Evolutionary conservation across 2,888 invertebrate genomes (phyloP).

Genomic region (Sthenelais limicola): DNA sequence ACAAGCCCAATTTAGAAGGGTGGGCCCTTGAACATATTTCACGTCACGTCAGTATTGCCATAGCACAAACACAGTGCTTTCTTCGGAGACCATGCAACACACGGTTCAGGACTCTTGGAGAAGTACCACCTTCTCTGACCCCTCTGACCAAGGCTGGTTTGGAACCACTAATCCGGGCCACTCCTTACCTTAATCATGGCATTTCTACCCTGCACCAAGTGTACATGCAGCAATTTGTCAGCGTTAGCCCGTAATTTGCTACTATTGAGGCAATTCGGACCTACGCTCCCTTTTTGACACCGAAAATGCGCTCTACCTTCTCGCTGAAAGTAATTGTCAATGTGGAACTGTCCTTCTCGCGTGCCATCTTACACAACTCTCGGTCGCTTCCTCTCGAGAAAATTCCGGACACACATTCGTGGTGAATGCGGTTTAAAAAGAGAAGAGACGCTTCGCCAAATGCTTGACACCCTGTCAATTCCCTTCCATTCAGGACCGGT

Average conservation of each 20-base stretch:
- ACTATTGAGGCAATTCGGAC: conserved; percentile 32
- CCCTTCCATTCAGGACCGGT: neutral
- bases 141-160: neutral
- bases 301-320: no score
- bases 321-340: no score
- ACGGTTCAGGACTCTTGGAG: no score
- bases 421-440: conserved; percentile 1
- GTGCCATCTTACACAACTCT: no score
- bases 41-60: conserved; percentile 24
- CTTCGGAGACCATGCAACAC: no score
- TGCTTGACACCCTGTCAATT: conserved; percentile 31
- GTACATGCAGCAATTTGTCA: conserved; percentile 28
- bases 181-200: conserved; percentile 16
- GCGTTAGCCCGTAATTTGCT: conserved; percentile 20
- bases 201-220: conserved; percentile 15
- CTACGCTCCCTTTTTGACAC: no score
- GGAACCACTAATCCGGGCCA: conserved; percentile 24
- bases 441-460: neutral
- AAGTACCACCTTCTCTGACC: no score
- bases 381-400: neutral
- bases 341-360: no score
- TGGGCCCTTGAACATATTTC: conserved; percentile 19
- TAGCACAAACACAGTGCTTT: no score
- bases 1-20: conserved; percentile 31
- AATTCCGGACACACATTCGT: conserved; percentile 9